These are phyloP conservation scores for Hyles vespertilio DNA, from an alignment of 1,140 invertebrate genomes.

Conservation along the genomic window DNA sequence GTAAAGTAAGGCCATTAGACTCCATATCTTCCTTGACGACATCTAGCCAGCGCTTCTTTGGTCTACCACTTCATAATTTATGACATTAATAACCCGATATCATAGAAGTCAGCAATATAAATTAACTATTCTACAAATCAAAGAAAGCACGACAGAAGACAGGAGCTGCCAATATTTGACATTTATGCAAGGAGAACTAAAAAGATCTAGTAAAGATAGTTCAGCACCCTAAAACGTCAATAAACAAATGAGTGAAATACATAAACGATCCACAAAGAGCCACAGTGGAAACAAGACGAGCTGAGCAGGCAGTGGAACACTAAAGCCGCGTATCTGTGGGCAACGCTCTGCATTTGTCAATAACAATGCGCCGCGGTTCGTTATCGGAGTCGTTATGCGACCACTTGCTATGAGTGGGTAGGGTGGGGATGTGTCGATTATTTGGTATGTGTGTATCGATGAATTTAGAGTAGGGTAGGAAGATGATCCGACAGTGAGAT, in stretches of 20 bases:
- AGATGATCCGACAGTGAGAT: too few relatives aligned
- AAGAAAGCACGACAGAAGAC: neutral
- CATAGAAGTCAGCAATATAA: neutral
- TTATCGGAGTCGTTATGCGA: constrained; percentile 57
- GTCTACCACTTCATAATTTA: too few relatives aligned
- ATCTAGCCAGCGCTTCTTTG: too few relatives aligned
- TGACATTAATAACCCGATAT: too few relatives aligned
- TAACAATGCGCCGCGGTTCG: constrained; percentile 54
- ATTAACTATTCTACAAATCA: neutral
- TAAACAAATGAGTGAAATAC: too few relatives aligned
- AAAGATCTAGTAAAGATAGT: neutral
- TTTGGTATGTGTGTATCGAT: too few relatives aligned
- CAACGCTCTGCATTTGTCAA: constrained; percentile 37
- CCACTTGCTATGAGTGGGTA: constrained; percentile 41
- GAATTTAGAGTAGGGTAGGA: too few relatives aligned
- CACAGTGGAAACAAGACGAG: neutral
- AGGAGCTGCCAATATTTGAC: neutral
- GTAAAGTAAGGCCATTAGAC: too few relatives aligned
- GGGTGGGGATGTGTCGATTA: constrained; percentile 27
- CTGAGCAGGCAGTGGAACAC: neutral
- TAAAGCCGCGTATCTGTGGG: neutral
- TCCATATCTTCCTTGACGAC: too few relatives aligned
- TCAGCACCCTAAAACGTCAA: too few relatives aligned
- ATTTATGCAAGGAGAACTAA: neutral
- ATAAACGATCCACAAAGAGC: too few relatives aligned